Evolutionary conservation across 2,113 vertebrate species (phyloP).

Genomic region (Edolisoma coerulescens): DNA sequence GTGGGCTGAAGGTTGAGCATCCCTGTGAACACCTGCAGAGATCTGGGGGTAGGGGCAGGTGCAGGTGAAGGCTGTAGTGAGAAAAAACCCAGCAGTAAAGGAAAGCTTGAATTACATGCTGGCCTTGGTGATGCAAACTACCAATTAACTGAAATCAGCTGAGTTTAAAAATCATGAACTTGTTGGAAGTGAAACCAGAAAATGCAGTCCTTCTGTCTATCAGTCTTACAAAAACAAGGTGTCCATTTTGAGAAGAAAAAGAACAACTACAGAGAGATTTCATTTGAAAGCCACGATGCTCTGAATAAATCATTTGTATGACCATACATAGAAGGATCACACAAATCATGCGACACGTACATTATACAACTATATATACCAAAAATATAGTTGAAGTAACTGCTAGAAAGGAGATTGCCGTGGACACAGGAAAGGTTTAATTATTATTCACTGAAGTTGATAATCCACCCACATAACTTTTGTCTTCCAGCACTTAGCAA

Average conservation of each 20-base stretch:
- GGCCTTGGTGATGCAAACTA: background rate
- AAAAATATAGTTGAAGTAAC: background rate
- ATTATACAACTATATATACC: background rate
- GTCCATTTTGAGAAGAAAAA: background rate
- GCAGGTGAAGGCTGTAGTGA: background rate
- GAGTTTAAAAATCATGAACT: background rate
- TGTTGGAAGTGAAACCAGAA: background rate
- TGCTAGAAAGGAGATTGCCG: background rate
- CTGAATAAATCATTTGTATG: background rate
- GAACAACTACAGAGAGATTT: background rate
- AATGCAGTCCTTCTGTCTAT: background rate
- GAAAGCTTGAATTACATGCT: background rate
- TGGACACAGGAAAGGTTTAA: conserved; percentile 10
- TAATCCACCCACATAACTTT: background rate
- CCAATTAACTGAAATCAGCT: background rate
- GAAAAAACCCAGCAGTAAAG: background rate
- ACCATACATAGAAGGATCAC: background rate
- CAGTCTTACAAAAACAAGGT: background rate
- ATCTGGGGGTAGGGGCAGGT: background rate
- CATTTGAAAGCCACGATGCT: background rate
- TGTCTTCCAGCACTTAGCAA: background rate
- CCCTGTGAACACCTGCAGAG: background rate
- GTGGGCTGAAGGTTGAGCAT: background rate
- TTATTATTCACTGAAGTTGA: background rate
- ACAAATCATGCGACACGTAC: background rate